Evolutionary conservation across 2,797 vertebrate genomes (phyloP), one percentile per base, ranked within the genome.

Genomic region (Gephyroberyx darwinii): DNA sequence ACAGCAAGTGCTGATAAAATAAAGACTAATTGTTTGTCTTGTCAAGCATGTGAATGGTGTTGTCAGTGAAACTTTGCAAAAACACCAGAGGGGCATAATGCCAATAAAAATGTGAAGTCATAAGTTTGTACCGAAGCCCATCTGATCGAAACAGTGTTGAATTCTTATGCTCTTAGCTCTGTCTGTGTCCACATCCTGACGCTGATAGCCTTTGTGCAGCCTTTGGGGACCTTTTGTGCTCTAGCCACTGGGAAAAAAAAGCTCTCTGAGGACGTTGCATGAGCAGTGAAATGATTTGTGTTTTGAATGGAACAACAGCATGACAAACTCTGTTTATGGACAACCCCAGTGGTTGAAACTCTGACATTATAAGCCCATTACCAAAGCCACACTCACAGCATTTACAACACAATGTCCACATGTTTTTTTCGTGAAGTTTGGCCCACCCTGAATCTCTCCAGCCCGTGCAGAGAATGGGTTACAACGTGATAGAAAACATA

Each of bases 121-220:
- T 86, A 60, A 35, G 79, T 91, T 79, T 81, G 68, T 69, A 65
- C 66, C 61, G 41, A 75, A 76, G 68, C 69, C 64, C 89, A 89
- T 93, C 89, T 85, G 73, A 88, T 91, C 87, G 84, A 65, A 85
- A 79, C 31, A 65, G 39, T 70, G 69, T 80, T 52, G 74, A 79
- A 90, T 93, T 91, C 86, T 85, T 87, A 69, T 83, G 69, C 77
- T 57, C 48, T 88, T 66, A 88, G 86, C 83, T 90, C 87, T 20
- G 67, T 75, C 69, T 75, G 62, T 85, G 60, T 69, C 79, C 74
- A 81, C 72, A 86, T 84, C 83, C 81, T 83, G 78, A 85, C 85
- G 83, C 69, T 83, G 80, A 82, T 67, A 58, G 71, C 70, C 53
- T 75, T 54, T 54, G 55, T 68, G 74, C 82, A 53, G 76, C 83